These are phyloP conservation scores for Patella ulyssiponensis DNA, from an alignment of 2,888 invertebrate genomes.

Conservation along the genomic window DNA sequence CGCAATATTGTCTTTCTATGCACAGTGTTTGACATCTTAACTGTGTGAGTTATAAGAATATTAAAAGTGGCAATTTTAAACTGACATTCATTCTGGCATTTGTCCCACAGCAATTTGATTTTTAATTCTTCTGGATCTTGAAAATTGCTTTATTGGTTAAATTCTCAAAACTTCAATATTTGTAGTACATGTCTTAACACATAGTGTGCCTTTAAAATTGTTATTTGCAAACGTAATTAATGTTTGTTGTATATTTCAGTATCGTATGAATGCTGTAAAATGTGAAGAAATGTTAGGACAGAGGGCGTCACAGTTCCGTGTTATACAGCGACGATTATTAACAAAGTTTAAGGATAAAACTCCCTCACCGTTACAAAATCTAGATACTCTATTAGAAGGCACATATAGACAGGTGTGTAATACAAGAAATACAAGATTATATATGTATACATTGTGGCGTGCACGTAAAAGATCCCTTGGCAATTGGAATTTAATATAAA, in stretches of 20 bases:
- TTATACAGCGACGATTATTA: slow-evolving; percentile 83
- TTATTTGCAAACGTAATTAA: neutral
- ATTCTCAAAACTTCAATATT: neutral
- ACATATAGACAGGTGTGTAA: slow-evolving; percentile 77
- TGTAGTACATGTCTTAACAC: neutral
- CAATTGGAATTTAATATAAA: too few relatives aligned
- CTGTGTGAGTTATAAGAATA: too few relatives aligned
- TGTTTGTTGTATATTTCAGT: slow-evolving; percentile 44
- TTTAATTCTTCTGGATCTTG: too few relatives aligned
- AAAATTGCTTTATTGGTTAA: neutral
- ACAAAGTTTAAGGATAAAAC: slow-evolving; percentile 86
- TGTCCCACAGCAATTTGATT: too few relatives aligned
- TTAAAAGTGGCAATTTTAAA: too few relatives aligned
- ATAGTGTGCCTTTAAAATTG: neutral
- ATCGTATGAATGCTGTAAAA: slow-evolving; percentile 58
- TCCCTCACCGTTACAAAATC: slow-evolving; percentile 80
- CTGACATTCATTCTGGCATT: too few relatives aligned
- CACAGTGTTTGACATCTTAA: too few relatives aligned
- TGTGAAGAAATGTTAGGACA: slow-evolving; percentile 73
- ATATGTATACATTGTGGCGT: too few relatives aligned
- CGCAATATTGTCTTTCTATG: too few relatives aligned
- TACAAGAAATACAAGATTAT: too few relatives aligned
- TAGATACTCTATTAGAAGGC: slow-evolving; percentile 82
- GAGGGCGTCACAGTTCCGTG: slow-evolving; percentile 81
- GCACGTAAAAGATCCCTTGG: too few relatives aligned